phyloP scores from a whole-genome alignment of 2,113 vertebrate genomes.

The Odobenus rosmarus region DNA sequence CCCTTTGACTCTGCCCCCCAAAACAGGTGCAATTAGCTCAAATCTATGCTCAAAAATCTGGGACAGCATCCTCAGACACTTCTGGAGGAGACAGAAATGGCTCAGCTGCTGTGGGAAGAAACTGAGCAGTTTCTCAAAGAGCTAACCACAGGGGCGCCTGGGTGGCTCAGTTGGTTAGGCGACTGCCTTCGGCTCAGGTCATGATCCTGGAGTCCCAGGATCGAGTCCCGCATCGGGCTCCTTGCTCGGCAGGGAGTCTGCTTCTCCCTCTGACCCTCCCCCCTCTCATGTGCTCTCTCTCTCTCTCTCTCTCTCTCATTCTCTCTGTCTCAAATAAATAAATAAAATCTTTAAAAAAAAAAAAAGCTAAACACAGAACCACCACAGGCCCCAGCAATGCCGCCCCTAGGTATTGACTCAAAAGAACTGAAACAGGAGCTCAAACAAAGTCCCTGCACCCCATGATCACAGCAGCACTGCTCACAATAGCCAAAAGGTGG shows the following conservation, averaged over 20 bases:
- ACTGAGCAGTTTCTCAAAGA: neutral
- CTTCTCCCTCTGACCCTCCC: no score
- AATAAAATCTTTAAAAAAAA: no score
- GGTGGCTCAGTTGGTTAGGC: no score
- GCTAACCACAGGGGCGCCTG: neutral
- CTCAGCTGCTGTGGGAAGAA: neutral
- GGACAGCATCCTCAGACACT: neutral
- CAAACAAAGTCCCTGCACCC: neutral
- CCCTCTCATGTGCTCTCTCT: no score
- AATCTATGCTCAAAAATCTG: no score
- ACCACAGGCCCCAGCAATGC: neutral
- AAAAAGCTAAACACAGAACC: neutral
- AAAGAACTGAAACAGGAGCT: neutral
- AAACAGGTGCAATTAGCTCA: neutral
- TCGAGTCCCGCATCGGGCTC: no score
- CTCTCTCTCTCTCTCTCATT: no score
- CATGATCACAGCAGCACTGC: neutral
- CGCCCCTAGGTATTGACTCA: neutral
- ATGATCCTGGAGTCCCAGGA: no score
- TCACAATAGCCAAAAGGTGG: neutral
- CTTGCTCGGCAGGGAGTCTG: no score
- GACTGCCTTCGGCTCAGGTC: no score
- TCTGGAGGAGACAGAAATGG: neutral
- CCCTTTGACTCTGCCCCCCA: neutral
- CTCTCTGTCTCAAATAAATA: no score